phyloP scores from a whole-genome alignment of 2,888 invertebrate genomes.

The Harpalus rufipes region DNA sequence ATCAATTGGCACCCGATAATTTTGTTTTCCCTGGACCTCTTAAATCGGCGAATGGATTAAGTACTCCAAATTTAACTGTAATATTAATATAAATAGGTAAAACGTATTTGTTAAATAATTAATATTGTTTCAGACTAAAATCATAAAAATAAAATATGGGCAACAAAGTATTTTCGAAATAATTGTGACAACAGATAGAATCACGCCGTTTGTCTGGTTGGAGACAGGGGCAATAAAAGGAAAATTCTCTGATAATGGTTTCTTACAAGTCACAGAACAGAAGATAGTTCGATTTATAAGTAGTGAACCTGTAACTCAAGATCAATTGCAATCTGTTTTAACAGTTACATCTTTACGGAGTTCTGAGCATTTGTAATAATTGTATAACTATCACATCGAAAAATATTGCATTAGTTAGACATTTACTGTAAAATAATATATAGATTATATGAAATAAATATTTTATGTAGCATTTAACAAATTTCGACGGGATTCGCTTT shows the following conservation, averaged over 20 bases:
- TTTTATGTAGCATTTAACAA: too few relatives aligned
- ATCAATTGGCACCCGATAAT: constrained; percentile 81
- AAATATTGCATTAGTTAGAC: not conserved
- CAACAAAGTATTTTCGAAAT: constrained; percentile 73
- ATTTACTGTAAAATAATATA: not conserved
- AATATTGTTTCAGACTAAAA: constrained; percentile 71
- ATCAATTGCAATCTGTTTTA: constrained; percentile 71
- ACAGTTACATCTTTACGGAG: constrained; percentile 72
- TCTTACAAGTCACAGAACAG: constrained; percentile 74
- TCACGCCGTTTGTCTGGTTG: constrained; percentile 86
- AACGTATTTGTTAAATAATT: constrained; percentile 9
- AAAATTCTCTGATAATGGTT: constrained; percentile 88
- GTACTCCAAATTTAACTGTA: constrained; percentile 81
- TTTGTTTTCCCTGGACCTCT: constrained; percentile 83
- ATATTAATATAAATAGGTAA: constrained; percentile 67
- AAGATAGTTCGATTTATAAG: constrained; percentile 72
- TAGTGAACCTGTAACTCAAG: constrained; percentile 69
- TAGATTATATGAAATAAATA: too few relatives aligned
- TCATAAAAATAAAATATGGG: constrained; percentile 67
- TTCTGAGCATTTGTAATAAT: not conserved
- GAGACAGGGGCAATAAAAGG: constrained; percentile 80
- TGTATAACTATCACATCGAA: not conserved
- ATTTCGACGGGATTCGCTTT: too few relatives aligned
- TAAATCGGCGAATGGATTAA: constrained; percentile 78
- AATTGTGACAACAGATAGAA: constrained; percentile 77